Conservation (phyloP, 2,888 invertebrate genomes). For the Andrena hattorfiana region DNA sequence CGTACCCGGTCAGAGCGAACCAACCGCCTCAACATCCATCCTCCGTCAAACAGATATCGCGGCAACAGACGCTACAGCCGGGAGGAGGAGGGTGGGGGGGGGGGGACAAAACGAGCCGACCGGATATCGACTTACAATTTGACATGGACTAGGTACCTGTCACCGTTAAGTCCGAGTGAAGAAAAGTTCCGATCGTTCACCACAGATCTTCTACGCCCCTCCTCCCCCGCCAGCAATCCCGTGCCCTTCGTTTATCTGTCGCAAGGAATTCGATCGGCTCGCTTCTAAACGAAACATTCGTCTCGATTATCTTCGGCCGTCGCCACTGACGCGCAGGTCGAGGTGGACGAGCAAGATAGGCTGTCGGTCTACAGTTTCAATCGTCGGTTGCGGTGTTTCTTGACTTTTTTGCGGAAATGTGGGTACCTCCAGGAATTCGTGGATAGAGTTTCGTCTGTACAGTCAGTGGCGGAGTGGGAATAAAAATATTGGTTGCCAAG, state of each 20-base stretch:
- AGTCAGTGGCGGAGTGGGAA: too few relatives aligned
- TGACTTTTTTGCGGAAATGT: not conserved
- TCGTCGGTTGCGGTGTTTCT: not conserved
- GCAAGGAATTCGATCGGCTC: slow-evolving; percentile 65
- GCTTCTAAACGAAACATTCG: slow-evolving; percentile 69
- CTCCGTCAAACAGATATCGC: slow-evolving; percentile 70
- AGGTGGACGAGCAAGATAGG: slow-evolving; percentile 43
- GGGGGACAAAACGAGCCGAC: slow-evolving; percentile 41
- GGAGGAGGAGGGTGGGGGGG: not conserved
- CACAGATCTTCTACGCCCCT: slow-evolving; percentile 36
- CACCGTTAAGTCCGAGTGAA: slow-evolving; percentile 68
- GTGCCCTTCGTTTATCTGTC: slow-evolving; percentile 31
- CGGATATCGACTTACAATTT: slow-evolving; percentile 78
- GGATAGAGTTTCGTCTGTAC: too few relatives aligned
- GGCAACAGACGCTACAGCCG: slow-evolving; percentile 63
- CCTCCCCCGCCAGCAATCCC: not conserved
- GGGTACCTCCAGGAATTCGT: too few relatives aligned
- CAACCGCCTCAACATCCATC: slow-evolving; percentile 73
- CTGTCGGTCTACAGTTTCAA: slow-evolving; percentile 3
- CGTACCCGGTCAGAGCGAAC: slow-evolving; percentile 71
- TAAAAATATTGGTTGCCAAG: too few relatives aligned
- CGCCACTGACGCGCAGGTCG: slow-evolving; percentile 46
- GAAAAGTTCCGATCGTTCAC: slow-evolving; percentile 75
- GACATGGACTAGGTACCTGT: slow-evolving; percentile 73
- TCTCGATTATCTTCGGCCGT: slow-evolving; percentile 69